phyloP scores from a whole-genome alignment of 1,140 invertebrate genomes.

The Trichonephila clavipes region DNA sequence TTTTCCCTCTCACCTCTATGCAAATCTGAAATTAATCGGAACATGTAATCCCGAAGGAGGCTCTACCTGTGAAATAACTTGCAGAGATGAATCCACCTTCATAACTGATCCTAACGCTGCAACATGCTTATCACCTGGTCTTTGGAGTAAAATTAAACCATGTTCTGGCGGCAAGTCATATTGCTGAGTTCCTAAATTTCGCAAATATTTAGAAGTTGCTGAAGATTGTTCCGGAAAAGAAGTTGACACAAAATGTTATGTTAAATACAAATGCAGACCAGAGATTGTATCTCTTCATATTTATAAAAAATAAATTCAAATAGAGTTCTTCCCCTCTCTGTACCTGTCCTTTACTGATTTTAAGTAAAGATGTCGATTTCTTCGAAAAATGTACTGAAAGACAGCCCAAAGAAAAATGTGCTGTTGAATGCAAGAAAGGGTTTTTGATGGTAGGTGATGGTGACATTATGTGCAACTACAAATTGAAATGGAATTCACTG shows the following conservation, averaged over 20 bases:
- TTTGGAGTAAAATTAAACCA: neutral
- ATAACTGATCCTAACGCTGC: conserved; percentile 31
- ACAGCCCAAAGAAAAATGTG: neutral
- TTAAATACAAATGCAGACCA: neutral
- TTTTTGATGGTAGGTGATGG: neutral
- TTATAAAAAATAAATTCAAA: neutral
- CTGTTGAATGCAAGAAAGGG: neutral
- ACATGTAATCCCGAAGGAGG: neutral
- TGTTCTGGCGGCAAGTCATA: neutral
- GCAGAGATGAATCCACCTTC: neutral
- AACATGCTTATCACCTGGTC: conserved; percentile 2
- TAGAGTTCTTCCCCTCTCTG: neutral
- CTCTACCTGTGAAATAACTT: neutral
- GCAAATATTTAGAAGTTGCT: neutral
- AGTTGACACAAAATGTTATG: neutral
- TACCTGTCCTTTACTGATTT: neutral
- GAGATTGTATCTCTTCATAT: neutral
- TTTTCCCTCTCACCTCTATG: neutral
- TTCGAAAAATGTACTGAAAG: neutral
- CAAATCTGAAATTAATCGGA: neutral
- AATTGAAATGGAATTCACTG: neutral
- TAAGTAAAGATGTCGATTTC: neutral
- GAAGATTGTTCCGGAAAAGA: neutral
- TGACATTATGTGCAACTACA: neutral
- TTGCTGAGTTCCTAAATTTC: neutral